Evolutionary conservation across 2,113 vertebrate genomes (phyloP), one percentile per base, ranked within the genome.

Genomic region (human (Homo sapiens)): DNA sequence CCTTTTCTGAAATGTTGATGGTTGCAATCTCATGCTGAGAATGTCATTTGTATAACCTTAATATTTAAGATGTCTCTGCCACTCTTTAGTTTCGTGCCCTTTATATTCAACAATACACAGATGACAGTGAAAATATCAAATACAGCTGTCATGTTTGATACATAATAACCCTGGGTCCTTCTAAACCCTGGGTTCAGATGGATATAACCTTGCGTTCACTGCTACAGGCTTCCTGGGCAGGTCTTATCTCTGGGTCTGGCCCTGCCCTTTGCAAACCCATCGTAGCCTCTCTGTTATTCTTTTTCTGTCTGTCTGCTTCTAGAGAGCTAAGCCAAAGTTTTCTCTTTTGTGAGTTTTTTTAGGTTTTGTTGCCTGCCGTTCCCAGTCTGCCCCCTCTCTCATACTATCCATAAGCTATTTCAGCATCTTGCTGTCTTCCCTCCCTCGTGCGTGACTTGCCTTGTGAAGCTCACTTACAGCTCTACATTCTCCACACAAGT

Each of bases 31-130:
- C 92, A 73, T 85, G 83, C 78, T 73, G 57, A 94, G 85, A 86
- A 50, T 97, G 90, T 94, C 92, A 90, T 97, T 97, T 95, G 83
- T 81, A 88, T 92, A 96, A 81, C 92, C 76, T 97, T 94, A 94
- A 95, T 97, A 97, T 96, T 95, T 96, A 96, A 97, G 92, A 92
- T 87, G 93, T 78, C 84, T 90, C 94, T 90, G 64, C 50, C 72
- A 57, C 87, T 68, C 95, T 92, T 96, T 68, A 59, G 61, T 89
- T 66, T 61, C 64, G 76, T 96, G 86, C 52, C 83, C 87, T 96
- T 96, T 97, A 35, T 82, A 92, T 93, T 90, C 70, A 96, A 92
- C 94, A 97, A 90, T 88, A 89, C 93, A 94, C 61, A 73, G 85
- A 81, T 64, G 94, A 95, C 82, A 89, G 79, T 50, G 57, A 80